Percentiles rank a stretch among this genome's conserved stretches.
Evolutionary conservation across 2,113 vertebrate species (phyloP).

Genomic region (Raja brachyura): DNA sequence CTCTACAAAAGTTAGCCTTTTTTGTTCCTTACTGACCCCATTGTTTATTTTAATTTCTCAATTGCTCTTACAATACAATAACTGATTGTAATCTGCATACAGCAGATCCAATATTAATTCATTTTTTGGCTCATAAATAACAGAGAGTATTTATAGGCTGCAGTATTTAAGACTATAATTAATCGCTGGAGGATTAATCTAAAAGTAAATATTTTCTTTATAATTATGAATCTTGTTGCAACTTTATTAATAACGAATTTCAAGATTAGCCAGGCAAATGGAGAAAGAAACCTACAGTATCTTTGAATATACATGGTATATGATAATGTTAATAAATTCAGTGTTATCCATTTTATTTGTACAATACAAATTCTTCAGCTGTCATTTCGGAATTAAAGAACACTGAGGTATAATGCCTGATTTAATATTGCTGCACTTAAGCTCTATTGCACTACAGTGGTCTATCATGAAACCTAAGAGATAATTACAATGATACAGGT

Average conservation of each 20-base stretch:
- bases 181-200: too few relatives aligned
- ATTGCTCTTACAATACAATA: background rate
- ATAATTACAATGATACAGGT: background rate
- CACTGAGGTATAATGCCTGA: background rate
- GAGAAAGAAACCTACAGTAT: background rate
- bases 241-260: too few relatives aligned
- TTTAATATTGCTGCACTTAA: background rate
- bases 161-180: too few relatives aligned
- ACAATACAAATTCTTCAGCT: background rate
- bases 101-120: background rate
- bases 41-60: background rate
- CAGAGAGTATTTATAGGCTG: too few relatives aligned
- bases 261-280: background rate
- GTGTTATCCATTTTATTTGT: background rate
- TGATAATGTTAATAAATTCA: background rate
- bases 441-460: background rate
- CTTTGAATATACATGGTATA: background rate
- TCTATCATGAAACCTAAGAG: background rate
- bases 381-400: background rate
- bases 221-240: too few relatives aligned
- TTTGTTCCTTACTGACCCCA: background rate
- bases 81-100: background rate
- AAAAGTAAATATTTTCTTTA: too few relatives aligned
- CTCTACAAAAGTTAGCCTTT: background rate
- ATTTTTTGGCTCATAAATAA: background rate